Evolutionary conservation across 2,113 vertebrate genomes (phyloP), one percentile per base, ranked within the genome.

Genomic region (Sylvia atricapilla): DNA sequence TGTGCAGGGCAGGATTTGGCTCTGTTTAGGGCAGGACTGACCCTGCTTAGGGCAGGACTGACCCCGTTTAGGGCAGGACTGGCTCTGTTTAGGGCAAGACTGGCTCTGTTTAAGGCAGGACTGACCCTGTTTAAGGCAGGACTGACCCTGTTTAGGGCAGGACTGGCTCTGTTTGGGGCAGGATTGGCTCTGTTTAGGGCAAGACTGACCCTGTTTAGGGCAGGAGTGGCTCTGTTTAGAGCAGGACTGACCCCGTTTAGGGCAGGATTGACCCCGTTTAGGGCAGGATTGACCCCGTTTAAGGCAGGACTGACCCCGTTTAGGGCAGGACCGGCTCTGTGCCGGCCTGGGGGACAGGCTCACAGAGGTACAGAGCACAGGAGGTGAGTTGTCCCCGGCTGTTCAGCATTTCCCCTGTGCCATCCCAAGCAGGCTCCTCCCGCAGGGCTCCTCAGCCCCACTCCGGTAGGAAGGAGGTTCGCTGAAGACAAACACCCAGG

Each of bases 331-430:
- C 30, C 5, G 16, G 59, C 24, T 64, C 37, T 6, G 25, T 8
- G 50, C 39, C 5, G 1, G 15, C 9, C 12, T 0, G 11, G n/a
- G 44, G 31, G 19, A 44, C 4, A 0, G 25, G 41, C 4, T 27
- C 35, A 13, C 6, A 14, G n/a, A 1, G n/a, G 33, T 1, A 13
- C 22, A 3, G 18, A 13, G n/a, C 20, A 17, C 7, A 4, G 8
- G 28, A 11, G 33, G 16, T 7, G 31, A 64, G 69, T 0, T 27
- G 60, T 11, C 6, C 35, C 46, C 39, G 49, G 9, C 37, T 41
- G 43, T 2, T 12, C 56, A 28, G 67, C 60, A 4, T 43, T 2
- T 14, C 7, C 7, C 33, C 39, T 2, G 43, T 7, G 20, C 17
- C 28, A 6, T 22, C 44, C 74, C n/a, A 20, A 27, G 0, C 44